These are phyloP conservation scores for Poecilia velifera DNA, from an alignment of 2,797 vertebrate species.

Conservation along the genomic window DNA sequence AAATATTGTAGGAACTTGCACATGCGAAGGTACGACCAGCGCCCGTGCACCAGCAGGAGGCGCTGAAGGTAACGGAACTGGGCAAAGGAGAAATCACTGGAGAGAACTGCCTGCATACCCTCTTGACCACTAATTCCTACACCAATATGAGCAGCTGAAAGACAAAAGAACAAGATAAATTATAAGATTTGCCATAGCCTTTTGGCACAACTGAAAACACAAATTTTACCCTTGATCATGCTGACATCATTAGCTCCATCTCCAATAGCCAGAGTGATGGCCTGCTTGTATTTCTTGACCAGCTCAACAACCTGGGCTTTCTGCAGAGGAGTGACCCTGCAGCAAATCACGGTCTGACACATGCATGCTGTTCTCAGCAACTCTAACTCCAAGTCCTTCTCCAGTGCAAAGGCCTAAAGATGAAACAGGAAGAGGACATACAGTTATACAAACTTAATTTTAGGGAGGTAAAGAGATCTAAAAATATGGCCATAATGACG, in stretches of 20 bases:
- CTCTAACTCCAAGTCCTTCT: constrained; percentile 86
- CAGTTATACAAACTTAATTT: neutral
- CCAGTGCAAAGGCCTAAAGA: constrained; percentile 86
- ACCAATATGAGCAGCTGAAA: constrained; percentile 90
- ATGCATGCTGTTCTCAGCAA: constrained; percentile 88
- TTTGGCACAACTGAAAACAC: neutral
- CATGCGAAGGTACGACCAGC: constrained; percentile 97
- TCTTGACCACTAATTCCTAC: constrained; percentile 94
- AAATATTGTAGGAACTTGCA: constrained; percentile 95
- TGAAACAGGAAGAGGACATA: neutral
- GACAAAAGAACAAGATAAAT: neutral
- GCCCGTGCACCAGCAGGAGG: constrained; percentile 93
- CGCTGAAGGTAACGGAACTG: constrained; percentile 95
- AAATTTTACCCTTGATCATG: constrained; percentile 92
- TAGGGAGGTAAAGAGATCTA: neutral
- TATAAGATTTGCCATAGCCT: neutral
- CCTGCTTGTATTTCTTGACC: constrained; percentile 92
- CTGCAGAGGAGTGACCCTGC: constrained; percentile 93
- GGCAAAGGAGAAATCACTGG: constrained; percentile 91
- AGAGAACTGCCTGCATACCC: constrained; percentile 93
- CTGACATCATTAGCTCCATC: constrained; percentile 94
- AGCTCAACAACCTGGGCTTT: constrained; percentile 95
- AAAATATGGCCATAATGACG: neutral
- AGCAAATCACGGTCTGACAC: constrained; percentile 94
- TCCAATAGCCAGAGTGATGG: constrained; percentile 90